A percentile compares a stretch with the other conserved stretches of the same genome.
Conservation (phyloP, 2,797 vertebrate species). For the Lycodopsis pacificus region DNA sequence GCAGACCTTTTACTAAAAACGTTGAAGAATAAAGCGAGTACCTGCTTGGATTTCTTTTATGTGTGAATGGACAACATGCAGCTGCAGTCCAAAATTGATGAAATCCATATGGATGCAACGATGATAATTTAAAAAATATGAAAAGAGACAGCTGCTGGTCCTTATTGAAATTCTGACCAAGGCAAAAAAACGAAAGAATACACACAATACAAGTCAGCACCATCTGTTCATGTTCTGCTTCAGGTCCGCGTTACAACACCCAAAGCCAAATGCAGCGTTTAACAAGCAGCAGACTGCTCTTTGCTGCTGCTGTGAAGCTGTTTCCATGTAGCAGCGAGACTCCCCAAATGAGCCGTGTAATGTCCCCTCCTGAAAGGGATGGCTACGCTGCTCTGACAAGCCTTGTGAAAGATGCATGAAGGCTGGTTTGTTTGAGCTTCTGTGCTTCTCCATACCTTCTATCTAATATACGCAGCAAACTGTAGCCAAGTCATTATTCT, state of each 20-base stretch:
- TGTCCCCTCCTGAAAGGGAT: slow-evolving; percentile 50
- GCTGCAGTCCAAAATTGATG: background rate
- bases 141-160: background rate
- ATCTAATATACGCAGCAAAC: slow-evolving; percentile 12
- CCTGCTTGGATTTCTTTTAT: background rate
- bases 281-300: slow-evolving; percentile 34
- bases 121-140: background rate
- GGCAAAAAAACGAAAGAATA: background rate
- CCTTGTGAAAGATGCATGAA: slow-evolving; percentile 74
- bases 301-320: slow-evolving; percentile 33
- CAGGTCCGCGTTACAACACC: slow-evolving; percentile 29
- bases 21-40: background rate
- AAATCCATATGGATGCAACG: background rate
- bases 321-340: slow-evolving; percentile 56
- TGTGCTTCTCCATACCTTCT: slow-evolving; percentile 18
- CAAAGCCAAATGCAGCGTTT: slow-evolving; percentile 32
- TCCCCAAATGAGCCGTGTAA: slow-evolving; percentile 71
- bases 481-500: slow-evolving; percentile 1
- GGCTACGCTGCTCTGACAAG: slow-evolving; percentile 36
- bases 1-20: background rate
- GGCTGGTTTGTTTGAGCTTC: slow-evolving; percentile 35
- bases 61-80: background rate
- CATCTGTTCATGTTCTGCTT: slow-evolving; percentile 47
- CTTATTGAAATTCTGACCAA: background rate
- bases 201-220: background rate